Evolutionary conservation across 1,140 invertebrate genomes (phyloP), one percentile per base, ranked within the genome.

Genomic region (Coboldia fuscipes): DNA sequence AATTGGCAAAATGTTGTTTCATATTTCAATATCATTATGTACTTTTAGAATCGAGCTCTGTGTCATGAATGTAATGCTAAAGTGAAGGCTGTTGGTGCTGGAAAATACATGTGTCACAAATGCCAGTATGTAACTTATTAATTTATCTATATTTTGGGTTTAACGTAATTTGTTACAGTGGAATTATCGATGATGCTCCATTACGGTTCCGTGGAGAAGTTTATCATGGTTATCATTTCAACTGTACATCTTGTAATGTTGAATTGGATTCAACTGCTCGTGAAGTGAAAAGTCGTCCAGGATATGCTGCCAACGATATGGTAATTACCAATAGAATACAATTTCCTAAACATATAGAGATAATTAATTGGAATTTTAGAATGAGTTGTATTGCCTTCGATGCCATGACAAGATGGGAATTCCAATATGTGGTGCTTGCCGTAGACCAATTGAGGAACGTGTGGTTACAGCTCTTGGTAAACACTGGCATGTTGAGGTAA

Each of bases 361-460:
- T 9, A n/a, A n/a, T n/a, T n/a, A n/a, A 39, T 18, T 36, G 21
- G 24, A 40, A 35, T 39, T 44, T 29, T 50, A 78, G 70, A 90
- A 88, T 51, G 92, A 97, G 49, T 60, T 98, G 6, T 98, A 96
- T 54, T 99, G 96, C 53, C 63, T 98, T 18, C 71, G 92, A 37
- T 99, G 94, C 48, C 93, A 98, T 56, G 94, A 98, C 53, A 97
- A 97, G 62, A 97, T 98, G 92, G 94, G 94, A 15, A 80, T 88
- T 30, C 82, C 81, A 14, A 97, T 98, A 42, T 98, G 93, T 58
- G 92, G 92, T 21, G 92, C 92, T 31, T 97, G 93, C 57, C 74
- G 92, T 17, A 72, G 90, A 14, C 90, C 90, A 1, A 93, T 97
- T 40, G 90, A 97, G 56, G 92, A 97, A 54, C 65, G 92, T 30